These are phyloP conservation scores for Drosophila albomicans DNA, from an alignment of 1,140 invertebrate genomes.

Conservation along the genomic window DNA sequence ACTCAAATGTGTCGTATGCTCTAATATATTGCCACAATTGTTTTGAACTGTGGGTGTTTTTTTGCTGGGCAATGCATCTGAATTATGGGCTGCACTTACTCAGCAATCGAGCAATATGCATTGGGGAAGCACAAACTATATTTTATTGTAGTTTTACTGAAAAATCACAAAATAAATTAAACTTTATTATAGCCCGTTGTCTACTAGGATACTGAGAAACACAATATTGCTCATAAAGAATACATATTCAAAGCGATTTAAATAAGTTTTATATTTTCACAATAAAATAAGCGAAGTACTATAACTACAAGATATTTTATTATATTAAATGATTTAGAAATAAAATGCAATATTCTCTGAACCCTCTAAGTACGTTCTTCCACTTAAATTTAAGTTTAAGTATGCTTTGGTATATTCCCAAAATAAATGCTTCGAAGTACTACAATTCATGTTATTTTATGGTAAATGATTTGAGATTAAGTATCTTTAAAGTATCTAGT, in stretches of 20 bases:
- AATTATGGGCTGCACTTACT: constrained; percentile 43
- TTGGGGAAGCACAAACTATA: constrained; percentile 34
- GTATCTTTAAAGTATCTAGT: too few species aligned
- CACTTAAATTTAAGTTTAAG: background rate
- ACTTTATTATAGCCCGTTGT: constrained; percentile 27
- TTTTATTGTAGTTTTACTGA: constrained; percentile 7
- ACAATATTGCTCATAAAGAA: background rate
- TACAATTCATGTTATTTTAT: too few species aligned
- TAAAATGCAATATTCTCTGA: background rate
- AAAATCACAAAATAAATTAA: constrained; percentile 41
- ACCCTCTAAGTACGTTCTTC: background rate
- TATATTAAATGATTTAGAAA: too few species aligned
- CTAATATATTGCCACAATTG: constrained; percentile 46
- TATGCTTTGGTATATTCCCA: too few species aligned
- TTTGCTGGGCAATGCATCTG: background rate
- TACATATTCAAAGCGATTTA: too few species aligned
- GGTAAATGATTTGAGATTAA: too few species aligned
- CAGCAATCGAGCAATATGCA: constrained; percentile 7
- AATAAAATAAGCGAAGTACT: too few species aligned
- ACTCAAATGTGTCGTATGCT: constrained; percentile 19
- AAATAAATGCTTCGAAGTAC: too few species aligned
- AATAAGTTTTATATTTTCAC: too few species aligned
- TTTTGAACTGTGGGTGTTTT: constrained; percentile 30
- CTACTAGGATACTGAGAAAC: constrained; percentile 15
- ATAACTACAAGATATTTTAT: too few species aligned